Base-by-base conservation (phyloP, 2,888 invertebrate genomes). In the Parelbella ahira region DNA sequence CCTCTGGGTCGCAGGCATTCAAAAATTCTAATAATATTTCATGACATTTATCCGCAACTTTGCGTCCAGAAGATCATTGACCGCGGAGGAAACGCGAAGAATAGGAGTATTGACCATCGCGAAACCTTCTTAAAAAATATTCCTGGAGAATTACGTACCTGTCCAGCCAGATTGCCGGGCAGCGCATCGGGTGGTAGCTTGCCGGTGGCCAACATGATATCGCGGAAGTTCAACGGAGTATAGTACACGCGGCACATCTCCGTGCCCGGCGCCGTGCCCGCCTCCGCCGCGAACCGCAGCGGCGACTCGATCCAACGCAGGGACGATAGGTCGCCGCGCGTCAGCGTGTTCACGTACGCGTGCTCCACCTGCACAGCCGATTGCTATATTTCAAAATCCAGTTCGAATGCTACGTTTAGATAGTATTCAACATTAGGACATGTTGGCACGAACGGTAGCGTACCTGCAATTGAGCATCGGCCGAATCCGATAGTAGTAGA, bases 201-300 rank as follows among this genome's bases (percentile, higher is more conserved):
- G 58, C 98, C 99, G 11, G 97, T 97, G 13, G 98, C 98, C 66
- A 99, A 86, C 99, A 99, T 99, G 54, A 99, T 93, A 81, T 99
- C 99, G 54, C 98, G 93, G 94, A 99, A 99, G 88, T 99, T 99
- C 47, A 99, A 91, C 23, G 98, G 95, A 1, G 97, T 95, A 82
- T 95, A 98, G 79, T 97, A 95, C 6, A 98, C 97, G 50, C 90
- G 90, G 81, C 97, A 97, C 30, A 96, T 83, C 58, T 94, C 93
- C 6, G 84, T 70, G 10, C 18, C 25, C 47, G 89, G 80, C 2
- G 88, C 75, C 52, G 86, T 68, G 28, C 52, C 48, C 23, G 56
- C 63, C 9, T 44, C 46, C 30, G 23, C 37, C 8, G 89, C 67
- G 58, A 53, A 54, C 1, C 72, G 65, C 68, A 80, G 58, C 49